A percentile compares a stretch with the other conserved stretches of the same genome.
phyloP scores from a whole-genome alignment of 2,113 vertebrate species.

The Platichthys flesus region DNA sequence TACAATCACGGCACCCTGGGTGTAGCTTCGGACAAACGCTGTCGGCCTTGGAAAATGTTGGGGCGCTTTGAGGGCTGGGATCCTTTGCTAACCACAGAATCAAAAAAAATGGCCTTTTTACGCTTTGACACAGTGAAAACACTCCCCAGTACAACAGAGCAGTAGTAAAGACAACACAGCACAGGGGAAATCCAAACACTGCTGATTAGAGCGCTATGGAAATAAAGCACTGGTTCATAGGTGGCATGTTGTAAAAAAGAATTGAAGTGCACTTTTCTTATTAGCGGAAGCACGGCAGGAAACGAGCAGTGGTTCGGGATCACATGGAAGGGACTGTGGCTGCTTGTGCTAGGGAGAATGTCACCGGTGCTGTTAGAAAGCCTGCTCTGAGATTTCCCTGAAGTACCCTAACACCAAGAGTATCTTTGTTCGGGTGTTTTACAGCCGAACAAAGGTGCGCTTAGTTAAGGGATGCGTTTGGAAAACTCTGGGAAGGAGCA shows the following conservation, averaged over 20 bases:
- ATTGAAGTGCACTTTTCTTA: slow-evolving; percentile 77
- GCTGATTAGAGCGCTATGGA: slow-evolving; percentile 74
- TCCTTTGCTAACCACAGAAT: slow-evolving; percentile 83
- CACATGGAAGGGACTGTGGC: slow-evolving; percentile 38
- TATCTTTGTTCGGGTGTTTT: slow-evolving; percentile 57
- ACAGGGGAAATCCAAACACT: slow-evolving; percentile 73
- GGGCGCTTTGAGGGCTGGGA: slow-evolving; percentile 69
- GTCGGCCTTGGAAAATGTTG: slow-evolving; percentile 63
- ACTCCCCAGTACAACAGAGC: slow-evolving; percentile 42
- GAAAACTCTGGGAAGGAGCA: slow-evolving; percentile 29
- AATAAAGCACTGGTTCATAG: slow-evolving; percentile 59
- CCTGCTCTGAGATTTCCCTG: slow-evolving; percentile 52
- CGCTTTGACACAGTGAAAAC: slow-evolving; percentile 46
- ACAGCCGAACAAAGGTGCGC: slow-evolving; percentile 41
- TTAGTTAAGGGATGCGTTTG: slow-evolving; percentile 36
- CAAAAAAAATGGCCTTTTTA: slow-evolving; percentile 71
- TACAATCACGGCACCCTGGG: slow-evolving; percentile 88
- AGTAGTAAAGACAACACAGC: slow-evolving; percentile 70
- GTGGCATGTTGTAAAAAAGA: slow-evolving; percentile 52
- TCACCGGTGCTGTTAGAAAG: slow-evolving; percentile 35
- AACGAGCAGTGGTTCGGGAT: slow-evolving; percentile 71
- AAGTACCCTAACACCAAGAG: slow-evolving; percentile 52
- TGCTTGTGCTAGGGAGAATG: slow-evolving; percentile 24
- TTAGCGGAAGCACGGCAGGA: slow-evolving; percentile 73
- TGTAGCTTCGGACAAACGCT: slow-evolving; percentile 72